Percentiles rank a stretch among this genome's conserved stretches.
Evolutionary conservation across 1,140 invertebrate species (phyloP).

Genomic region (Cherax destructor): DNA sequence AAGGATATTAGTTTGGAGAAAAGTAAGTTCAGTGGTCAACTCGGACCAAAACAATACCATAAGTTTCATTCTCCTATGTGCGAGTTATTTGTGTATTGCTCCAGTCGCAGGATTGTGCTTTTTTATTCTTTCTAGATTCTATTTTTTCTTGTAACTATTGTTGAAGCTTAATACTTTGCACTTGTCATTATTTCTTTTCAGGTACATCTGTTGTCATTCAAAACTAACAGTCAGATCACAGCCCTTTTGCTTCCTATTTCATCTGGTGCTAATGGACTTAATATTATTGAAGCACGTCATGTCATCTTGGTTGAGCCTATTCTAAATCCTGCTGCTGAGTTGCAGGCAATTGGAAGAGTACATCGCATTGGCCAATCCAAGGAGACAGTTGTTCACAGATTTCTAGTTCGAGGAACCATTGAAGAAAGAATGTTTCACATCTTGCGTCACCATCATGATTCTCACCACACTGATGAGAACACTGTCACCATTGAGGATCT

Average conservation of each 20-base stretch:
- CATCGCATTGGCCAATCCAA: slow-evolving; percentile 88
- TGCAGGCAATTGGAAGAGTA: slow-evolving; percentile 87
- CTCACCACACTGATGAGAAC: slow-evolving; percentile 70
- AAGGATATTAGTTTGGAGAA: no score
- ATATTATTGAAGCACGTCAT: slow-evolving; percentile 87
- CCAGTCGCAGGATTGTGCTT: no score
- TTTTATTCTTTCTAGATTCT: no score
- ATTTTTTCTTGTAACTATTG: no score
- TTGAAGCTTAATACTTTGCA: not conserved
- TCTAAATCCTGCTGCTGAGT: slow-evolving; percentile 84
- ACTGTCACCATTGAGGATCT: slow-evolving; percentile 72
- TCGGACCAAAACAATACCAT: no score
- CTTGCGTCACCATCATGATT: slow-evolving; percentile 53
- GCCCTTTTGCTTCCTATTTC: slow-evolving; percentile 83
- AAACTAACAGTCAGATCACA: slow-evolving; percentile 77
- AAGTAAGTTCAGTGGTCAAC: no score
- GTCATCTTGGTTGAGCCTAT: slow-evolving; percentile 86
- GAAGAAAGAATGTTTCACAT: slow-evolving; percentile 82
- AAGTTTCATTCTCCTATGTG: no score
- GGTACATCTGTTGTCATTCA: slow-evolving; percentile 75
- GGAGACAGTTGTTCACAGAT: slow-evolving; percentile 78
- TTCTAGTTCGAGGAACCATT: slow-evolving; percentile 82
- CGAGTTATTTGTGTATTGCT: no score
- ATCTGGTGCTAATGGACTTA: slow-evolving; percentile 85
- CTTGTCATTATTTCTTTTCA: slow-evolving; percentile 45